A percentile compares a stretch with the other conserved stretches of the same genome.
These are phyloP conservation scores for Cariama cristata DNA, from an alignment of 2,113 vertebrate genomes.

Conservation along the genomic window DNA sequence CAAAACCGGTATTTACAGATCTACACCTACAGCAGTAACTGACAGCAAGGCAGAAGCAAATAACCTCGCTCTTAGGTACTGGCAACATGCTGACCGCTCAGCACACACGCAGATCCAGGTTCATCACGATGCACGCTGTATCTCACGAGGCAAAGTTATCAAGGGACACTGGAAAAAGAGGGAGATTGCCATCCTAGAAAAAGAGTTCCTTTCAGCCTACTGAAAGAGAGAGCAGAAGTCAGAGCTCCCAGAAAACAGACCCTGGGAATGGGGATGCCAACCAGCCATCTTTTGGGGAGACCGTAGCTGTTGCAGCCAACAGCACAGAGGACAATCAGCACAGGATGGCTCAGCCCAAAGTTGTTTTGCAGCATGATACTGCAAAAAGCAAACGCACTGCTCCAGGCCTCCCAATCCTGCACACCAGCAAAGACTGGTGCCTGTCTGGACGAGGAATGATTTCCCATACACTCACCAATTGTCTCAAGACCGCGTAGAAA, in stretches of 20 bases:
- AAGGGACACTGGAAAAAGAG: background rate
- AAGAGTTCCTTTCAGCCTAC: background rate
- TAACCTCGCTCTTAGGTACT: accelerated
- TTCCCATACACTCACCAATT: background rate
- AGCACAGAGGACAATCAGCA: background rate
- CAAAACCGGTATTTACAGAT: background rate
- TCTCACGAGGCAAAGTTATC: too few species aligned
- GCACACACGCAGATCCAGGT: background rate
- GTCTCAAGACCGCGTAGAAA: background rate
- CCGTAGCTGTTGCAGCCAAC: background rate
- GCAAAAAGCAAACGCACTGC: accelerated
- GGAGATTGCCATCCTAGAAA: background rate
- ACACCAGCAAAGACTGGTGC: background rate
- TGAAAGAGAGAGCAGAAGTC: background rate
- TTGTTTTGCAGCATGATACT: accelerated
- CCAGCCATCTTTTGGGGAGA: background rate
- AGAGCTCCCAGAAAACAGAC: background rate
- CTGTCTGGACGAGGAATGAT: background rate
- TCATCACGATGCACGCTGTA: accelerated
- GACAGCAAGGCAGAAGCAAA: background rate
- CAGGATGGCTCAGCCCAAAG: background rate
- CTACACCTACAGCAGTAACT: background rate
- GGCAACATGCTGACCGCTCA: too few species aligned
- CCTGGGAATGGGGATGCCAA: background rate
- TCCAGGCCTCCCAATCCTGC: accelerated